A percentile compares a stretch with the other conserved stretches of the same genome.
phyloP scores from a whole-genome alignment of 2,113 vertebrate genomes.

The Poicephalus meyeri region DNA sequence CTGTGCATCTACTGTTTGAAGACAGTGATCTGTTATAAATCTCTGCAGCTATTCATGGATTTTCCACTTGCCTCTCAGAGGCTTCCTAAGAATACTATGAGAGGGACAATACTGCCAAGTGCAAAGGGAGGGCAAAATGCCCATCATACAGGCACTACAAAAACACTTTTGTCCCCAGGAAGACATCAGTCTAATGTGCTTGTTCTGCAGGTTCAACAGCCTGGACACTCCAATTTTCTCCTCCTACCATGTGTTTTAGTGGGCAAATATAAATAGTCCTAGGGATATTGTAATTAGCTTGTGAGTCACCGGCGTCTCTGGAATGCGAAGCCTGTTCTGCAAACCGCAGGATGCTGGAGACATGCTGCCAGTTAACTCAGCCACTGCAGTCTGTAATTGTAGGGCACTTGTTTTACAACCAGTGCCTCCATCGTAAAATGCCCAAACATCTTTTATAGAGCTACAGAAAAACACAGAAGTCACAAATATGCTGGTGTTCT shows the following conservation, averaged over 20 bases:
- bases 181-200: fast-evolving
- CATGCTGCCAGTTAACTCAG: neutral
- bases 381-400: conserved; percentile 4
- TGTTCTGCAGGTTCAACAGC: neutral
- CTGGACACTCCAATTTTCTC: neutral
- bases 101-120: neutral
- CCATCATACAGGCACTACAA: neutral
- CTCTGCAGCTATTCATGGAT: neutral
- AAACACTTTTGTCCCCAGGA: neutral
- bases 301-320: conserved; percentile 18
- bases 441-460: neutral
- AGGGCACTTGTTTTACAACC: conserved; percentile 16
- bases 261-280: conserved; percentile 23
- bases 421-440: neutral
- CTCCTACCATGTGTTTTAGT: neutral
- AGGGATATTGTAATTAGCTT: conserved; percentile 51
- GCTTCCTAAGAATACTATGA: neutral
- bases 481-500: neutral
- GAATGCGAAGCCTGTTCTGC: neutral
- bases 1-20: neutral
- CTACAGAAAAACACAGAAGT: neutral
- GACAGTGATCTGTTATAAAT: neutral
- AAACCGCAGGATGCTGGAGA: neutral
- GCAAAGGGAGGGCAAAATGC: neutral
- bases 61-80: neutral